phyloP scores from a whole-genome alignment of 2,888 invertebrate species.

The Drosophila infuscata region DNA sequence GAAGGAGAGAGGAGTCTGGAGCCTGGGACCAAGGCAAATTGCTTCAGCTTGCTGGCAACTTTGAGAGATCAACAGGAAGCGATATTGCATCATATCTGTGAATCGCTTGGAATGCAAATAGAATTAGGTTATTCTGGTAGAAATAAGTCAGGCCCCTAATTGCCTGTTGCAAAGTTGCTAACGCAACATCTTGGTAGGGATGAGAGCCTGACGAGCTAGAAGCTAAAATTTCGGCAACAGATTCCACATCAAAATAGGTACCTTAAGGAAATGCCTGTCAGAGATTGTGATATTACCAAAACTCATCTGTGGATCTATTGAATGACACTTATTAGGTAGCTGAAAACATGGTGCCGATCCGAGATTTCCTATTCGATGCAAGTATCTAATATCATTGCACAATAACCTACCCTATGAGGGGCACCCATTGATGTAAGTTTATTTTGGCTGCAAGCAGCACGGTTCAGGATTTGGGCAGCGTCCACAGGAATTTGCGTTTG shows the following conservation, averaged over 20 bases:
- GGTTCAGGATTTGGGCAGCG: conserved; percentile 5
- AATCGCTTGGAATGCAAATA: background rate
- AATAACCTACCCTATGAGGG: background rate
- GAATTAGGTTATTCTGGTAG: background rate
- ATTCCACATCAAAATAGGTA: background rate
- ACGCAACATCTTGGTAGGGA: background rate
- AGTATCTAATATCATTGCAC: conserved; percentile 13
- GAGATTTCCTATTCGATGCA: conserved; percentile 2
- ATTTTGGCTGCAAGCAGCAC: background rate
- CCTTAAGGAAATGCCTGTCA: background rate
- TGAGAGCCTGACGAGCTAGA: background rate
- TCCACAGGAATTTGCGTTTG: conserved; percentile 57
- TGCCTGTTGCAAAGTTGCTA: too few species aligned
- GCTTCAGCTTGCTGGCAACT: background rate
- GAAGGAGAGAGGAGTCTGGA: background rate
- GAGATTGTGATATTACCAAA: background rate
- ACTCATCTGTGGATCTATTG: conserved; percentile 3
- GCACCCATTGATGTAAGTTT: conserved; percentile 12
- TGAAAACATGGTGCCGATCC: background rate
- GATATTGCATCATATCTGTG: conserved; percentile 5
- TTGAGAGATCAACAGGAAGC: conserved; percentile 31
- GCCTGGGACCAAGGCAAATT: background rate
- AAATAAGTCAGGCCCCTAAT: background rate
- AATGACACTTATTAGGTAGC: background rate
- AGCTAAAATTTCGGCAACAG: background rate